Conservation (phyloP, 2,113 vertebrate genomes). For the Myrmecophaga tridactyla region DNA sequence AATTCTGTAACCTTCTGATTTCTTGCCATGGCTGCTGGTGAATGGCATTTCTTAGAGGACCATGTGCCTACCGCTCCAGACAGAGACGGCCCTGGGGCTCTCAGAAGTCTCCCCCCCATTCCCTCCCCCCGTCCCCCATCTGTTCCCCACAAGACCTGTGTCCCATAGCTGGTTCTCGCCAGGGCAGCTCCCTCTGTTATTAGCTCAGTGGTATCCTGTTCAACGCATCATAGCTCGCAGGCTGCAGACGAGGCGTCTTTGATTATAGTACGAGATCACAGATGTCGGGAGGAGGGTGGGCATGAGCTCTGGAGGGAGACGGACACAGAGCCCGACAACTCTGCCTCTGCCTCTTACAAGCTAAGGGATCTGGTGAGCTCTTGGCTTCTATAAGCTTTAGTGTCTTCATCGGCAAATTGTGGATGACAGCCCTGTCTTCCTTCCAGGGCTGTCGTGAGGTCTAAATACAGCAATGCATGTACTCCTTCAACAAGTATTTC, state of each 20-base stretch:
- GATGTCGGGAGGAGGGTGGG: not conserved
- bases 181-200: not conserved
- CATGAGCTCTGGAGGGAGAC: not conserved
- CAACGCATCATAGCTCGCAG: not conserved
- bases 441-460: not conserved
- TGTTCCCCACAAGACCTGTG: not conserved
- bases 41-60: not conserved
- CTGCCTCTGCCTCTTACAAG: not conserved
- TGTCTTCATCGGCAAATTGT: not conserved
- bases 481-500: not conserved
- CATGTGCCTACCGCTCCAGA: not conserved
- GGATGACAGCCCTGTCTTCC: not conserved
- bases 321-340: not conserved
- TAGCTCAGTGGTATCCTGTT: not conserved
- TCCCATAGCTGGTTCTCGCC: not conserved
- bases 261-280: not conserved
- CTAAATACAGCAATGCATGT: not conserved
- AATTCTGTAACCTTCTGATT: rapidly evolving
- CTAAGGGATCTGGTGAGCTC: not conserved
- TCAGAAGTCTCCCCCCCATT: not conserved
- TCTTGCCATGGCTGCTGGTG: not conserved
- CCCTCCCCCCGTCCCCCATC: too few relatives aligned
- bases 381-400: not conserved
- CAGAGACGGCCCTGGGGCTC: not conserved
- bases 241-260: not conserved